These are phyloP conservation scores for Mnemiopsis leidyi DNA, from an alignment of 37 sponge, comb jelly and placozoan genomes.

Conservation along the genomic window DNA sequence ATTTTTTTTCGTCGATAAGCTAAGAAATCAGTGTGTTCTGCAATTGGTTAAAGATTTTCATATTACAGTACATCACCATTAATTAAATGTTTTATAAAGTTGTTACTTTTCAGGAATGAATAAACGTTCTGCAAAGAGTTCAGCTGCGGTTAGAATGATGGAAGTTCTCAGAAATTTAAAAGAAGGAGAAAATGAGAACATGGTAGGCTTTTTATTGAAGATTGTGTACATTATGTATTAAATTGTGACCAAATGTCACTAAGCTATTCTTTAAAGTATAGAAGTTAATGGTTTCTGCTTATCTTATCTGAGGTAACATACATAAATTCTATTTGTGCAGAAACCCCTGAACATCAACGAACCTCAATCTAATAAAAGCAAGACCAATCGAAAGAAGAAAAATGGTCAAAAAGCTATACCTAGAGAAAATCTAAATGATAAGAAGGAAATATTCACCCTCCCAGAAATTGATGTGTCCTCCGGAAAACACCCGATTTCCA, in stretches of 20 bases:
- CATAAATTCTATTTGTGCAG: too few relatives aligned
- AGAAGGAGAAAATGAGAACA: not conserved
- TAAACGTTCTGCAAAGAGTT: not conserved
- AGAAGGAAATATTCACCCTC: not conserved
- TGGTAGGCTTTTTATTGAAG: not conserved
- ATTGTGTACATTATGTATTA: too few relatives aligned
- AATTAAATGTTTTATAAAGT: too few relatives aligned
- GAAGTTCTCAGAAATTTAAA: not conserved
- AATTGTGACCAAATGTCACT: too few relatives aligned
- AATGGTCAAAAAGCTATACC: not conserved
- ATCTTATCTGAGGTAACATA: too few relatives aligned
- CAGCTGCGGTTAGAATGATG: not conserved
- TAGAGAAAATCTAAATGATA: not conserved
- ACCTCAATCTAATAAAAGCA: not conserved
- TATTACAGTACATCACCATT: too few relatives aligned
- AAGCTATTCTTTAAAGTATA: too few relatives aligned
- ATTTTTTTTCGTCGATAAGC: too few relatives aligned
- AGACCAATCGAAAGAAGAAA: not conserved
- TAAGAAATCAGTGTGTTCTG: too few relatives aligned
- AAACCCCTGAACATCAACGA: not conserved
- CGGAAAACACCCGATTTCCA: not conserved
- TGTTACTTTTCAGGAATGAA: not conserved
- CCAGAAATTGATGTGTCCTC: not conserved
- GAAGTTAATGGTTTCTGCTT: too few relatives aligned
- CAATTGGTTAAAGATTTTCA: too few relatives aligned